Percentiles rank a stretch among this genome's conserved stretches.
These are phyloP conservation scores for Poeciliopsis retropinna DNA, from an alignment of 2,113 vertebrate genomes.

Conservation along the genomic window DNA sequence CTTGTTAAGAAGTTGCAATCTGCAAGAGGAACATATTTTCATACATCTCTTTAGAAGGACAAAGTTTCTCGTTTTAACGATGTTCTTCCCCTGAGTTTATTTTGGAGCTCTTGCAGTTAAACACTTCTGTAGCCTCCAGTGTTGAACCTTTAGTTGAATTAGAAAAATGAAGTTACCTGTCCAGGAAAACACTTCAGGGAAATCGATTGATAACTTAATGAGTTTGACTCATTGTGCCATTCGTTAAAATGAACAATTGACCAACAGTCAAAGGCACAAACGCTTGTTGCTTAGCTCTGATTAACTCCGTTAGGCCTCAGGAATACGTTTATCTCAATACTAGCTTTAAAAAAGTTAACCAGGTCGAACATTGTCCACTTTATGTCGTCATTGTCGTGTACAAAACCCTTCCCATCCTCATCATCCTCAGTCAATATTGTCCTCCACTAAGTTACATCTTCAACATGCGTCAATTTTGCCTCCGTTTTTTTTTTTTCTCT, in stretches of 20 bases:
- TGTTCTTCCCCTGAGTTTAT: too few species aligned
- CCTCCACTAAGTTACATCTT: conserved; percentile 40
- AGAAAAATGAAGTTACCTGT: too few species aligned
- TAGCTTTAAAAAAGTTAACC: neutral
- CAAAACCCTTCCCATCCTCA: conserved; percentile 5
- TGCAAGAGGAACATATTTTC: too few species aligned
- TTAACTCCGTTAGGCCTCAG: neutral
- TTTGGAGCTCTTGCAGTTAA: too few species aligned
- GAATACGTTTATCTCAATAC: neutral
- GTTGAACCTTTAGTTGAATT: too few species aligned
- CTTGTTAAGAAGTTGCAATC: too few species aligned
- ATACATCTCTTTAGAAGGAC: too few species aligned
- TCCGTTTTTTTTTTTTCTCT: neutral
- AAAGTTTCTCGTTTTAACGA: too few species aligned
- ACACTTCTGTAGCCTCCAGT: too few species aligned
- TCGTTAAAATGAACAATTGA: neutral
- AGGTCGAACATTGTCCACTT: neutral
- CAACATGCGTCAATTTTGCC: conserved; percentile 27
- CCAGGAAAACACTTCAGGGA: too few species aligned
- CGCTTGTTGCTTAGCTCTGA: neutral
- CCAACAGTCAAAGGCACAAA: neutral
- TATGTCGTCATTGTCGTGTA: conserved; percentile 1
- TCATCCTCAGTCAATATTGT: conserved; percentile 2
- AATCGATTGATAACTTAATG: neutral
- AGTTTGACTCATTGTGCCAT: neutral